A percentile compares a stretch with the other conserved stretches of the same genome.
Conservation (phyloP, 2,888 invertebrate genomes). For the Dicycla oo region DNA sequence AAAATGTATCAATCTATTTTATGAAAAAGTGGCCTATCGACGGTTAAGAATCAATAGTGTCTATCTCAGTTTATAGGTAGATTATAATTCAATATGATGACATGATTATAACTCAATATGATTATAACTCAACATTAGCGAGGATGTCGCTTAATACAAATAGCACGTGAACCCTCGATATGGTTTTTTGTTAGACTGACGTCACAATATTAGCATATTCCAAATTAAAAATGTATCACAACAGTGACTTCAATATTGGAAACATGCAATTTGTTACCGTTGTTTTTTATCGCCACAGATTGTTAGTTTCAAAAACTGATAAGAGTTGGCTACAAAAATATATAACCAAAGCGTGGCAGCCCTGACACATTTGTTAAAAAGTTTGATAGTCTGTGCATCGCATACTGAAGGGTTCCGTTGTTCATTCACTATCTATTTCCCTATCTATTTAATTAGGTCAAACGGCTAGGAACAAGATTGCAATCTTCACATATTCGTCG, state of each 20-base stretch:
- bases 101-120: too few species aligned
- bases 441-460: too few species aligned
- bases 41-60: too few species aligned
- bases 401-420: constrained; percentile 7
- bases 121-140: too few species aligned
- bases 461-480: too few species aligned
- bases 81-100: too few species aligned
- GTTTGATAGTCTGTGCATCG: constrained; percentile 6
- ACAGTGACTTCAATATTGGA: constrained; percentile 13
- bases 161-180: too few species aligned
- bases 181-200: background rate
- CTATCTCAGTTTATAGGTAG: too few species aligned
- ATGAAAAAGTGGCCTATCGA: too few species aligned
- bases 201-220: constrained; percentile 11
- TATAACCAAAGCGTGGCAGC: background rate
- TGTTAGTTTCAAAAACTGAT: constrained; percentile 46
- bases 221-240: constrained; percentile 35
- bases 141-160: too few species aligned
- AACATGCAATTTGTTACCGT: constrained; percentile 16
- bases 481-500: too few species aligned
- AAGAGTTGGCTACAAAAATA: constrained; percentile 33
- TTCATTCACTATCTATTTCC: background rate
- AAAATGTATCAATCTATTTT: too few species aligned
- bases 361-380: constrained; percentile 31
- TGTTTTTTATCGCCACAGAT: constrained; percentile 24